Percentiles rank a stretch among this genome's conserved stretches.
Conservation (phyloP, 2,113 vertebrate species). For the Aptenodytes forsteri region DNA sequence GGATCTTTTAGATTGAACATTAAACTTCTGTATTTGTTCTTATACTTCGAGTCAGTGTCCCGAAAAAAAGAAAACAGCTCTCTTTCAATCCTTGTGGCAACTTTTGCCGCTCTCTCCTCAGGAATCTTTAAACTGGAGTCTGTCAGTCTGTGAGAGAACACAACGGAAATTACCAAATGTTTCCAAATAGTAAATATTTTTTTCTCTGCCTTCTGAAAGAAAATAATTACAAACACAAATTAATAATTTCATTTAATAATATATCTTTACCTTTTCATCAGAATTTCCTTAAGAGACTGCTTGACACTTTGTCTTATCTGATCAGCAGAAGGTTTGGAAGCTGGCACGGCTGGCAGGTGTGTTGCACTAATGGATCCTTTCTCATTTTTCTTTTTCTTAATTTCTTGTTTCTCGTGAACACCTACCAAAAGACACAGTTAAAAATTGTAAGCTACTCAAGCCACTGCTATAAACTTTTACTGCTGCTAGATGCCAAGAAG, state of each 20-base stretch:
- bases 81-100: slow-evolving; percentile 92
- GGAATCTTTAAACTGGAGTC: slow-evolving; percentile 90
- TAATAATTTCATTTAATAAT: background rate
- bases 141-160: slow-evolving; percentile 80
- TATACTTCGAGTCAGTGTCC: slow-evolving; percentile 96
- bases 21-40: slow-evolving; percentile 97
- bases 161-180: background rate
- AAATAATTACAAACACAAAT: background rate
- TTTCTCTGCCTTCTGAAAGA: background rate
- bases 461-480: background rate
- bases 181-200: background rate
- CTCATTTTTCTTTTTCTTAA: slow-evolving; percentile 83
- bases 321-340: slow-evolving; percentile 90
- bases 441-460: background rate
- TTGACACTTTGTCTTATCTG: slow-evolving; percentile 93
- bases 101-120: slow-evolving; percentile 88
- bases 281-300: slow-evolving; percentile 94
- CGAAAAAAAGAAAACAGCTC: slow-evolving; percentile 95
- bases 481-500: background rate
- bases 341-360: slow-evolving; percentile 59
- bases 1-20: slow-evolving; percentile 98
- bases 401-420: slow-evolving; percentile 79
- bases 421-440: slow-evolving; percentile 71
- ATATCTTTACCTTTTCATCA: slow-evolving; percentile 86
- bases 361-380: slow-evolving; percentile 45